Conservation (phyloP, 2,797 vertebrate genomes). For the Tenualosa thibaudeaui region DNA sequence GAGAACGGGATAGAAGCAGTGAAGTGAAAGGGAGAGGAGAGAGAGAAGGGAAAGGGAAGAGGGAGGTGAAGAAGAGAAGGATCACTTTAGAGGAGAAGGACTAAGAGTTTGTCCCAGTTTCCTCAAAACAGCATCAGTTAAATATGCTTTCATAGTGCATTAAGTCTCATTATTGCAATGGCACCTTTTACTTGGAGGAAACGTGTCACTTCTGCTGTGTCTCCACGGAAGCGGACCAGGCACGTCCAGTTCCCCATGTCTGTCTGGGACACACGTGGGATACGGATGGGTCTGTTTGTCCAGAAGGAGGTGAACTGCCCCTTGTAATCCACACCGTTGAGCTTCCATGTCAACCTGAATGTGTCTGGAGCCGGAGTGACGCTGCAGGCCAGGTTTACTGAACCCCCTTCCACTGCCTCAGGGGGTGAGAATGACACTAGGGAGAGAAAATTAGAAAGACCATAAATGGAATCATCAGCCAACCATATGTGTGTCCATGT, state of each 20-base stretch:
- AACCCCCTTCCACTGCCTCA: constrained; percentile 45
- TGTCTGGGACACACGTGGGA: constrained; percentile 34
- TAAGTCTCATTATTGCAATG: not conserved
- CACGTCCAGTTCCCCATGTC: constrained; percentile 71
- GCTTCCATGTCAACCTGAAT: constrained; percentile 50
- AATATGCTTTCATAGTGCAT: not conserved
- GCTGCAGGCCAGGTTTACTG: constrained; percentile 50
- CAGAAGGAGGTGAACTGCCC: not conserved
- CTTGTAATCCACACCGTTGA: constrained; percentile 46
- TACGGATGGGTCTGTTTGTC: fast-evolving
- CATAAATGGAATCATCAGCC: too few species aligned
- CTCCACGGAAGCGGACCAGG: constrained; percentile 25
- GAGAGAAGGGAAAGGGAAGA: not conserved
- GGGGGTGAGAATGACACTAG: constrained; percentile 61
- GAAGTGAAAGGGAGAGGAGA: not conserved
- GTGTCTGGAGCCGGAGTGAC: constrained; percentile 49
- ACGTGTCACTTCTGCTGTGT: constrained; percentile 42
- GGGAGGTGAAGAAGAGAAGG: too few species aligned
- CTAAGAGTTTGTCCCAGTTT: not conserved
- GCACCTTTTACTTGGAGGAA: constrained; percentile 68
- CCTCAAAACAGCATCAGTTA: not conserved
- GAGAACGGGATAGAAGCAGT: not conserved
- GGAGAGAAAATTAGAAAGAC: constrained; percentile 14
- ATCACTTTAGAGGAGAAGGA: not conserved
- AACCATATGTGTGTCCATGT: too few species aligned